A percentile compares a stretch with the other conserved stretches of the same genome.
Conservation (phyloP, 2,797 vertebrate species). For the Lagocephalus sceleratus region DNA sequence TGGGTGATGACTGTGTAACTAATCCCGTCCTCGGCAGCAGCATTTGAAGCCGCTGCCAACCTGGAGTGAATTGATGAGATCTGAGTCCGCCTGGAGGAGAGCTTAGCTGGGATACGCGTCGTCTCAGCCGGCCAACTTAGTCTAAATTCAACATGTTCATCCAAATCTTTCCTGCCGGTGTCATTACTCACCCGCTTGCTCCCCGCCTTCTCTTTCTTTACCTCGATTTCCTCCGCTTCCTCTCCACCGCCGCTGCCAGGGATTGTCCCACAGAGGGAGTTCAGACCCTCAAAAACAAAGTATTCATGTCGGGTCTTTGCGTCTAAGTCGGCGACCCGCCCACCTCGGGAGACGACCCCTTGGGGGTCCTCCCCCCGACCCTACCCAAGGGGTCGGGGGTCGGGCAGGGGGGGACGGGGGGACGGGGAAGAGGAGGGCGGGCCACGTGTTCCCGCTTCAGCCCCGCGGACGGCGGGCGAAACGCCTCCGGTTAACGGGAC, state of each 20-base stretch:
- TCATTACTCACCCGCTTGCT: slow-evolving; percentile 56
- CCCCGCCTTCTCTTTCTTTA: slow-evolving; percentile 19
- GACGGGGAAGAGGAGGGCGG: too few relatives aligned
- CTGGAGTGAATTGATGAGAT: slow-evolving; percentile 67
- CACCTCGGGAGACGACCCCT: too few relatives aligned
- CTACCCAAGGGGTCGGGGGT: too few relatives aligned
- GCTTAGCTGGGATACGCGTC: slow-evolving; percentile 67
- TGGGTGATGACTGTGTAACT: slow-evolving; percentile 58
- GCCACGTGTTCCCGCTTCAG: too few relatives aligned
- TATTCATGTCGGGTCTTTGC: too few relatives aligned
- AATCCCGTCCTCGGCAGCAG: slow-evolving; percentile 50
- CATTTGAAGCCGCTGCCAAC: slow-evolving; percentile 62
- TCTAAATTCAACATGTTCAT: slow-evolving; percentile 59
- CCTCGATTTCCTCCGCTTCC: slow-evolving; percentile 6
- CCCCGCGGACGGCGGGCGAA: too few relatives aligned
- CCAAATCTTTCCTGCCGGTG: slow-evolving; percentile 57
- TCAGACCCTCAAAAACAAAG: too few relatives aligned
- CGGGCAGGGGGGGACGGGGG: too few relatives aligned
- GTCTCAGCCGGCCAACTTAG: slow-evolving; percentile 63
- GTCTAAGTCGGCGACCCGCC: too few relatives aligned
- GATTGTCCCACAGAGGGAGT: too few relatives aligned
- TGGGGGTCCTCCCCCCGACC: too few relatives aligned
- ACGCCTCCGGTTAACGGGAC: too few relatives aligned
- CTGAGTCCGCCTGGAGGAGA: slow-evolving; percentile 68
- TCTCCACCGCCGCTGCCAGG: background rate